These are phyloP conservation scores for Diaprepes abbreviatus DNA, from an alignment of 2,888 invertebrate species.

Conservation along the genomic window DNA sequence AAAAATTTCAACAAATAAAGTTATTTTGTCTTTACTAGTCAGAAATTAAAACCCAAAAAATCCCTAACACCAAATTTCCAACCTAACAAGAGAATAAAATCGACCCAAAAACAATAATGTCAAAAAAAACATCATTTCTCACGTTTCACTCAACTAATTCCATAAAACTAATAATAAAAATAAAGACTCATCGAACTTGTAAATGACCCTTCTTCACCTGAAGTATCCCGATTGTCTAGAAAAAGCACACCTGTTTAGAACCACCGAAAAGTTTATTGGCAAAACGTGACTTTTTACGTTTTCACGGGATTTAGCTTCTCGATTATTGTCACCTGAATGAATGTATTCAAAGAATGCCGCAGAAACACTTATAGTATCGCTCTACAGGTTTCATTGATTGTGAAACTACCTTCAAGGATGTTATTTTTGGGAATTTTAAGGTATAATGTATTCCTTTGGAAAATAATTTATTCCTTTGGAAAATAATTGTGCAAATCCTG, in stretches of 20 bases:
- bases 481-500: no score
- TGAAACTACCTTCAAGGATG: slow-evolving; percentile 19
- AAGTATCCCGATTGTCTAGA: slow-evolving; percentile 24
- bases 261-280: slow-evolving; percentile 28
- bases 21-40: no score
- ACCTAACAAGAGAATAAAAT: no score
- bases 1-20: no score
- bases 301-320: slow-evolving; percentile 40
- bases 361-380: slow-evolving; percentile 12
- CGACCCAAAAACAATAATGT: no score
- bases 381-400: slow-evolving; percentile 34
- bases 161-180: not conserved
- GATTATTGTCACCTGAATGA: slow-evolving; percentile 44
- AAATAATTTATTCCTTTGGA: no score
- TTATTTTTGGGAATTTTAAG: not conserved
- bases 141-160: not conserved
- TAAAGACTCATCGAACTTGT: not conserved
- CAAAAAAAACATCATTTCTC: not conserved
- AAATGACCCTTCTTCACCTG: slow-evolving; percentile 25
- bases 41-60: no score
- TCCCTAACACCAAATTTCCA: no score
- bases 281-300: slow-evolving; percentile 45
- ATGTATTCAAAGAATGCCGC: slow-evolving; percentile 40
- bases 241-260: slow-evolving; percentile 32
- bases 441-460: slow-evolving; percentile 11